These are phyloP conservation scores for Axea sp. DNA, from an alignment of 2,888 invertebrate species.

Conservation along the genomic window DNA sequence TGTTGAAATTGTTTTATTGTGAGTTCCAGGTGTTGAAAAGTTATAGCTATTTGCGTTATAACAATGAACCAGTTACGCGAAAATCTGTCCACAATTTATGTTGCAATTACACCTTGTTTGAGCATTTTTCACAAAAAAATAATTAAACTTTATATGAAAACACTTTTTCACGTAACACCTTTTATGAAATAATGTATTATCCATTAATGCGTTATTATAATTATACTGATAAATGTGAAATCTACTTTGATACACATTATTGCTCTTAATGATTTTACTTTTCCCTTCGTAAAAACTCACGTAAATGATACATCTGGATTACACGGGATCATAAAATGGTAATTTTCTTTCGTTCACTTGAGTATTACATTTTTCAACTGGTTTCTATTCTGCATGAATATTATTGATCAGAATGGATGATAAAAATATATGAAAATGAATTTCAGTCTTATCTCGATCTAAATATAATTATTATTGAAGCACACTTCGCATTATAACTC, in stretches of 20 bases:
- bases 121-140: neutral
- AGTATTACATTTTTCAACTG: conserved; percentile 42
- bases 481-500: no score
- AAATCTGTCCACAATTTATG: no score
- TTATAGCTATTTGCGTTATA: conserved; percentile 14
- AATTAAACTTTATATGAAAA: no score
- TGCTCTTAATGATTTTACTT: conserved; percentile 33
- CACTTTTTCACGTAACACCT: no score
- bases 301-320: conserved; percentile 43
- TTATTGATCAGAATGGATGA: conserved; percentile 37
- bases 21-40: conserved; percentile 14
- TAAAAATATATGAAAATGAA: conserved; percentile 44
- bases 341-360: conserved; percentile 44
- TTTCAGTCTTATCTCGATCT: conserved; percentile 30
- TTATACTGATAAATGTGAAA: conserved; percentile 17
- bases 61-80: conserved; percentile 8
- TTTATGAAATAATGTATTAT: no score
- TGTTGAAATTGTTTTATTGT: conserved; percentile 35
- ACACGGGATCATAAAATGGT: no score
- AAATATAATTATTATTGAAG: conserved; percentile 39
- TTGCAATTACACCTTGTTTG: no score
- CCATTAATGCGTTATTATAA: no score
- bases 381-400: conserved; percentile 39
- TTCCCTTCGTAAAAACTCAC: conserved; percentile 29
- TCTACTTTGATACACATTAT: conserved; percentile 5